Percentiles rank a stretch among this genome's conserved stretches.
Conservation (phyloP, 2,797 vertebrate species). For the Sphaeramia orbicularis region DNA sequence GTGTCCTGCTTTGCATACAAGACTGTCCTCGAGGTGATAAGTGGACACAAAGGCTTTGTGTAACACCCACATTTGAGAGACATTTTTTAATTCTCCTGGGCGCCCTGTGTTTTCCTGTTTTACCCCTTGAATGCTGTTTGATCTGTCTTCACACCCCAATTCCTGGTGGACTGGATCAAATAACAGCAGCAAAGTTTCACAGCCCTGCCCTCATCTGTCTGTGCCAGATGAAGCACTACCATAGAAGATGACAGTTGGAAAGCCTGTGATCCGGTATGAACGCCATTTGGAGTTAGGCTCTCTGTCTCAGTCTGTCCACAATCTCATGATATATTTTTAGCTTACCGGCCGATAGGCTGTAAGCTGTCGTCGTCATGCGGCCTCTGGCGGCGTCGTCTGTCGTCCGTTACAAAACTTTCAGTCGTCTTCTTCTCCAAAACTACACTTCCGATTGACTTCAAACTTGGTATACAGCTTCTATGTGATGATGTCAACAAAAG, state of each 20-base stretch:
- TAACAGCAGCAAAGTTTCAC: conserved; percentile 42
- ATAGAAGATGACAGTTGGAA: conserved; percentile 32
- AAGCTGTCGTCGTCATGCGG: too few species aligned
- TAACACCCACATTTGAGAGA: conserved; percentile 40
- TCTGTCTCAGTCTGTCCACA: conserved; percentile 2
- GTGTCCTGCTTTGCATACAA: not conserved
- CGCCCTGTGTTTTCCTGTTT: conserved; percentile 60
- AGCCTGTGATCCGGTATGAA: conserved; percentile 25
- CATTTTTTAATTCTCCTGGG: conserved; percentile 67
- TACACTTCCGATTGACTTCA: too few species aligned
- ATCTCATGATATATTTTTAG: conserved; percentile 1
- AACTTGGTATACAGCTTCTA: too few species aligned
- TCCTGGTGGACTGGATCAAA: conserved; percentile 63
- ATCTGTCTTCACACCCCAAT: conserved; percentile 52
- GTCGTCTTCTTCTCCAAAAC: too few species aligned
- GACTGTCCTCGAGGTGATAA: conserved; percentile 9
- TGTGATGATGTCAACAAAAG: too few species aligned
- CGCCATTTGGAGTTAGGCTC: conserved; percentile 13
- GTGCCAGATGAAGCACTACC: conserved; percentile 35
- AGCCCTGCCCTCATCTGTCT: conserved; percentile 38
- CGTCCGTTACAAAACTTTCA: too few species aligned
- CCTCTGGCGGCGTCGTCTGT: too few species aligned
- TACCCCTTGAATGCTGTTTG: conserved; percentile 53
- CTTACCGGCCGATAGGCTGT: too few species aligned
- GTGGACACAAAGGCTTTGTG: conserved; percentile 24